These are phyloP conservation scores for Yponomeuta sedellus DNA, from an alignment of 2,888 invertebrate species.

Conservation along the genomic window DNA sequence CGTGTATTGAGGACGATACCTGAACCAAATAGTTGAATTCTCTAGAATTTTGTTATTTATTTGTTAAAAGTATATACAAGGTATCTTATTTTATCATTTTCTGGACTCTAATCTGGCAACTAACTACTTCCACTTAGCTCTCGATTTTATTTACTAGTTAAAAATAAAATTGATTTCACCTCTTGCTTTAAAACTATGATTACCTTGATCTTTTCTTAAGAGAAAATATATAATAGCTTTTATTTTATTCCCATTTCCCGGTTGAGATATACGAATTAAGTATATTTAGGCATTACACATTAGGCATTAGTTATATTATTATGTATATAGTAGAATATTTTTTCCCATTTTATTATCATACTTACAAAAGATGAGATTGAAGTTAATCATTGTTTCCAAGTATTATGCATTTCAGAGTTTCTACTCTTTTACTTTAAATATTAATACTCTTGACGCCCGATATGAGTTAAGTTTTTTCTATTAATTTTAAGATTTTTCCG, in stretches of 20 bases:
- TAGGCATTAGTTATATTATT: constrained; percentile 17
- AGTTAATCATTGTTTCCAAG: constrained; percentile 59
- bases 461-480: no score
- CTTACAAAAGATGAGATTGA: constrained; percentile 60
- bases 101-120: not conserved
- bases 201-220: constrained; percentile 70
- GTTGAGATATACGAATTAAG: constrained; percentile 28
- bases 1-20: not conserved
- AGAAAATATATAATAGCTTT: constrained; percentile 25
- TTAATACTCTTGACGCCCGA: not conserved
- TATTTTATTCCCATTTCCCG: constrained; percentile 28
- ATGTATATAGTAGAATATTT: constrained; percentile 13
- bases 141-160: constrained; percentile 10
- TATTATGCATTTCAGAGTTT: constrained; percentile 8
- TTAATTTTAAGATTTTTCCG: no score
- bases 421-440: not conserved
- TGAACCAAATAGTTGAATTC: constrained; percentile 29
- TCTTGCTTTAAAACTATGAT: constrained; percentile 48
- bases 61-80: constrained; percentile 18
- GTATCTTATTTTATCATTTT: not conserved
- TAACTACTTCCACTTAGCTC: constrained; percentile 10
- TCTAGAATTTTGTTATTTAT: constrained; percentile 24
- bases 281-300: constrained; percentile 19
- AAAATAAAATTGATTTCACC: constrained; percentile 7
- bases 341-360: not conserved